phyloP scores from a whole-genome alignment of 2,888 invertebrate genomes.

The Muschampia plurimacula region DNA sequence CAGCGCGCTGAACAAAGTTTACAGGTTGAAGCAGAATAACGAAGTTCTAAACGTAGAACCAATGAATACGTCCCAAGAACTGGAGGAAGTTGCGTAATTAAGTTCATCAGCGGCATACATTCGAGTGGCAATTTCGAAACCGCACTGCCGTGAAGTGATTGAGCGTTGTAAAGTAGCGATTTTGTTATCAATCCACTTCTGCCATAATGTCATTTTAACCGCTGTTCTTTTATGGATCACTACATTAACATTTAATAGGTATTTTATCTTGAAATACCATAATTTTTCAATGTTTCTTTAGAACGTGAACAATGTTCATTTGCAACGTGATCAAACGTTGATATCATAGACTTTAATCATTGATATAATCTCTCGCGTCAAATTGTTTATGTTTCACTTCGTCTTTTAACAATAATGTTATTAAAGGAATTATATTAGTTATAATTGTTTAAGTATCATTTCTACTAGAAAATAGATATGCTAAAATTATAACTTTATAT shows the following conservation, averaged over 20 bases:
- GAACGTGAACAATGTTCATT: too few relatives aligned
- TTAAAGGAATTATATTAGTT: too few relatives aligned
- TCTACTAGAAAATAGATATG: too few relatives aligned
- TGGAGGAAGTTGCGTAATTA: not conserved
- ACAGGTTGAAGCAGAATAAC: not conserved
- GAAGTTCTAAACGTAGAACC: not conserved
- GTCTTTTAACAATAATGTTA: too few relatives aligned
- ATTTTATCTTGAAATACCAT: not conserved
- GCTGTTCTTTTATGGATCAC: not conserved
- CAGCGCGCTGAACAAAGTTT: not conserved
- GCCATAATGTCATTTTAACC: not conserved
- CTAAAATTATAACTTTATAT: not conserved
- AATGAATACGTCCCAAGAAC: not conserved
- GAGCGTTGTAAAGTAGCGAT: constrained; percentile 2
- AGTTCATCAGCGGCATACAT: not conserved
- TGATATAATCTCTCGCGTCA: too few relatives aligned
- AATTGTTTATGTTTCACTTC: too few relatives aligned
- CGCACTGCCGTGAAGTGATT: not conserved
- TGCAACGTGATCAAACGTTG: too few relatives aligned
- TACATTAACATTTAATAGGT: not conserved
- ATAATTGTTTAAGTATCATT: too few relatives aligned
- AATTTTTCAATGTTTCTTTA: too few relatives aligned
- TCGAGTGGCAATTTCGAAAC: constrained; percentile 1
- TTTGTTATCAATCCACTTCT: constrained; percentile 9
- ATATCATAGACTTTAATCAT: too few relatives aligned